These are phyloP conservation scores for Liopterus haemorrhoidalis DNA, from an alignment of 2,888 invertebrate species.

Conservation along the genomic window DNA sequence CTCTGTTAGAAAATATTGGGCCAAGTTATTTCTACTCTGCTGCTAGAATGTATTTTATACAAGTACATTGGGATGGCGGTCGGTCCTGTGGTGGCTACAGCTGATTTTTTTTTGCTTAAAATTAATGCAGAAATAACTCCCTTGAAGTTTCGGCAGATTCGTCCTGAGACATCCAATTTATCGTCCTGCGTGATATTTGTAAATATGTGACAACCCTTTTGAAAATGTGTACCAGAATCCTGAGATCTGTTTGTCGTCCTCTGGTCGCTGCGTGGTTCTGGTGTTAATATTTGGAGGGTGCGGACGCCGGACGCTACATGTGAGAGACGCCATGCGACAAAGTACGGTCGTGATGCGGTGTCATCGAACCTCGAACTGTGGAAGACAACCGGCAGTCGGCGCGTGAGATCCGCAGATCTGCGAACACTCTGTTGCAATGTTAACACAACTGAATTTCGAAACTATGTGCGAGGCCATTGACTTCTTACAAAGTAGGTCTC, in stretches of 20 bases:
- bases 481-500: slow-evolving; percentile 40
- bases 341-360: slow-evolving; percentile 35
- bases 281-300: background rate
- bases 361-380: slow-evolving; percentile 38
- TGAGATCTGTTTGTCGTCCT: background rate
- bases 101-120: too few relatives aligned
- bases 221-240: too few relatives aligned
- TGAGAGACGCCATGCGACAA: slow-evolving; percentile 39
- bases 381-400: slow-evolving; percentile 5
- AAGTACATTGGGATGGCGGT: too few relatives aligned
- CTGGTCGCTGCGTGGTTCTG: background rate
- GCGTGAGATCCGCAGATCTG: slow-evolving; percentile 22
- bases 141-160: too few relatives aligned
- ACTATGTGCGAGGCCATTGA: slow-evolving; percentile 38
- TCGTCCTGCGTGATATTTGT: too few relatives aligned
- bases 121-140: too few relatives aligned
- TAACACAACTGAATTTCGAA: slow-evolving; percentile 23
- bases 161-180: too few relatives aligned
- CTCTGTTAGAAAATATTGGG: too few relatives aligned
- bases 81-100: too few relatives aligned
- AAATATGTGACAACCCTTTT: too few relatives aligned
- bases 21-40: too few relatives aligned
- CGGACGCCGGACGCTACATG: background rate
- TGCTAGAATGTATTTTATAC: too few relatives aligned
- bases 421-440: slow-evolving; percentile 21